phyloP scores from a whole-genome alignment of 2,888 invertebrate genomes.

The Clepsis dumicolana region DNA sequence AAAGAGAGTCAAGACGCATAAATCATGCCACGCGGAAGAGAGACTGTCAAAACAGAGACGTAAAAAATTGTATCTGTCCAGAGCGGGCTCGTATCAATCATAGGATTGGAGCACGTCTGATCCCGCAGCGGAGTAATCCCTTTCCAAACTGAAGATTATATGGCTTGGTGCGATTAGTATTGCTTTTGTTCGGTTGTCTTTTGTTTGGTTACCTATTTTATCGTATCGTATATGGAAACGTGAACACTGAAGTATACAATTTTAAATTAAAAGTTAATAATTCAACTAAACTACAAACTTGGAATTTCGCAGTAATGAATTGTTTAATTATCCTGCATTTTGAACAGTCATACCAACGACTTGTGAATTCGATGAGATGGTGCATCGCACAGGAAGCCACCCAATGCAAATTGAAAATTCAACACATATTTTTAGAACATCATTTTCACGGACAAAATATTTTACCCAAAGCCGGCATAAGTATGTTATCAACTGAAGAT shows the following conservation, averaged over 20 bases:
- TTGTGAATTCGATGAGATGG: not conserved
- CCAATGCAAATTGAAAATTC: not conserved
- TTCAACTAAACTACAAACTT: too few species aligned
- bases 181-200: conserved; percentile 12
- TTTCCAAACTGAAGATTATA: conserved; percentile 34
- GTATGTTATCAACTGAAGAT: conserved; percentile 10
- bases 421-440: not conserved
- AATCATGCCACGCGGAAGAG: conserved; percentile 55
- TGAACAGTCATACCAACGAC: not conserved
- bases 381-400: not conserved
- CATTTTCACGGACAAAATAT: not conserved
- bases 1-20: conserved; percentile 52
- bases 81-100: conserved; percentile 66
- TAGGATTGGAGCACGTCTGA: conserved; percentile 68
- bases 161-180: conserved; percentile 13
- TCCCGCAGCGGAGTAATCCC: conserved; percentile 48
- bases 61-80: conserved; percentile 65
- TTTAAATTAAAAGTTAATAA: too few species aligned
- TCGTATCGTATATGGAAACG: too few species aligned
- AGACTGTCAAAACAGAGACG: conserved; percentile 62
- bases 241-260: too few species aligned
- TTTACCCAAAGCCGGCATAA: not conserved
- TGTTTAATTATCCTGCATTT: not conserved
- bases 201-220: not conserved
- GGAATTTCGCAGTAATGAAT: too few species aligned